These are phyloP conservation scores for Adelognathus sp. DNA, from an alignment of 2,888 invertebrate genomes.

Conservation along the genomic window DNA sequence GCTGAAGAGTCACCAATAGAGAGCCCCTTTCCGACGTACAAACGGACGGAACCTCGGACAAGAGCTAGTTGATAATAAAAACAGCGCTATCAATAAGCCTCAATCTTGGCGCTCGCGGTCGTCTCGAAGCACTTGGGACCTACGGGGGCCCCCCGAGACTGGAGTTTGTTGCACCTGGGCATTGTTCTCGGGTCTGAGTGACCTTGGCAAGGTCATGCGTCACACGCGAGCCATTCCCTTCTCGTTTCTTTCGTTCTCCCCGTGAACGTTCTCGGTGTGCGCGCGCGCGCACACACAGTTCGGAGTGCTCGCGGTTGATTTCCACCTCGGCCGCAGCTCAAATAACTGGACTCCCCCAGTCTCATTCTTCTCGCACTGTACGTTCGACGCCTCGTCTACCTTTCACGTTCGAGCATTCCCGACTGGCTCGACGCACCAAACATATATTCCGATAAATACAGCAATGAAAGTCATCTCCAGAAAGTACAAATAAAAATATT, in stretches of 20 bases:
- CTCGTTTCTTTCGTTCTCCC: slow-evolving; percentile 39
- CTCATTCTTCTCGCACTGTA: background rate
- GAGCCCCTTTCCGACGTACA: no score
- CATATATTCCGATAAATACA: no score
- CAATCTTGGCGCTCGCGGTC: background rate
- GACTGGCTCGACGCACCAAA: no score
- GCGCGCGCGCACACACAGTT: no score
- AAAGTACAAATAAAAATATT: no score
- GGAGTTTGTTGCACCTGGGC: slow-evolving; percentile 73
- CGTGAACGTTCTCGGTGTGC: no score
- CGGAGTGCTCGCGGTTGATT: no score
- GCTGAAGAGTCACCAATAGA: no score
- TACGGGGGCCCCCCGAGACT: slow-evolving; percentile 4
- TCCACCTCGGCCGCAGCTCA: background rate
- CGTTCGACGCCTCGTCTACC: background rate
- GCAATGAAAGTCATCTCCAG: no score
- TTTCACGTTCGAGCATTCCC: background rate
- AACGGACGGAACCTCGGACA: background rate
- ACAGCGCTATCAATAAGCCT: background rate
- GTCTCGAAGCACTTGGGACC: background rate
- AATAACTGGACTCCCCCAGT: background rate
- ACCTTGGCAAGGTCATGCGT: slow-evolving; percentile 77
- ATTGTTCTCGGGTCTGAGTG: slow-evolving; percentile 74
- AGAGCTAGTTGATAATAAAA: background rate
- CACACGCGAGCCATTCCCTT: slow-evolving; percentile 64